phyloP scores from a whole-genome alignment of 2,113 vertebrate species.

The Nothocercus julius region DNA sequence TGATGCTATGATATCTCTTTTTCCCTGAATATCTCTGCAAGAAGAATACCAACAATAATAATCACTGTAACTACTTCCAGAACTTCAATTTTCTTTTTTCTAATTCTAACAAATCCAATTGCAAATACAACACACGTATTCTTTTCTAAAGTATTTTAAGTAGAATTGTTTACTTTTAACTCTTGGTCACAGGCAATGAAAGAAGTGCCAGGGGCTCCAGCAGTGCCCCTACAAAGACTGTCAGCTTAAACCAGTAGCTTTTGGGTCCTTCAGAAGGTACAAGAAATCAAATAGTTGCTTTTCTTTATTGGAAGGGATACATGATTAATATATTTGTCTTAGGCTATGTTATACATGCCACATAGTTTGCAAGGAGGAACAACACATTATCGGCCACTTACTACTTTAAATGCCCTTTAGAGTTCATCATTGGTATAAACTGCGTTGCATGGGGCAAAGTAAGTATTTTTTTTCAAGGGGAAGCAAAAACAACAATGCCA shows the following conservation, averaged over 20 bases:
- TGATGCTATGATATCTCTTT: background rate
- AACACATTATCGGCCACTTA: conserved; percentile 63
- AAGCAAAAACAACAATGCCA: conserved; percentile 64
- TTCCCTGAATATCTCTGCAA: background rate
- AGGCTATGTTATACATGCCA: conserved; percentile 20
- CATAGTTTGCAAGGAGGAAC: conserved; percentile 67
- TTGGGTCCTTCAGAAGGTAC: conserved; percentile 68
- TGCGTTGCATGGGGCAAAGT: conserved; percentile 42
- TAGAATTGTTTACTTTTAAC: conserved; percentile 30
- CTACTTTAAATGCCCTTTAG: conserved; percentile 70
- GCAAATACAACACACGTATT: conserved; percentile 36
- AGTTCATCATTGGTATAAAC: conserved; percentile 72
- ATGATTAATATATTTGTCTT: conserved; percentile 71
- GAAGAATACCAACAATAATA: background rate
- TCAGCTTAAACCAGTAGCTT: conserved; percentile 72
- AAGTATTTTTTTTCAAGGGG: conserved; percentile 54
- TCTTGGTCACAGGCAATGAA: conserved; percentile 52
- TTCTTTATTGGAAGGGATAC: conserved; percentile 60
- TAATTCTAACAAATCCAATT: conserved; percentile 14
- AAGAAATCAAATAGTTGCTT: conserved; percentile 69
- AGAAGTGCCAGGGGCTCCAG: conserved; percentile 54
- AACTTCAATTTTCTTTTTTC: conserved; percentile 14
- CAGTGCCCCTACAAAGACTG: conserved; percentile 62
- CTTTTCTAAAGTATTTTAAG: conserved; percentile 49
- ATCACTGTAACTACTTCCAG: background rate